Evolutionary conservation across 2,888 invertebrate genomes (phyloP).

Genomic region (Cyclophora punctaria): DNA sequence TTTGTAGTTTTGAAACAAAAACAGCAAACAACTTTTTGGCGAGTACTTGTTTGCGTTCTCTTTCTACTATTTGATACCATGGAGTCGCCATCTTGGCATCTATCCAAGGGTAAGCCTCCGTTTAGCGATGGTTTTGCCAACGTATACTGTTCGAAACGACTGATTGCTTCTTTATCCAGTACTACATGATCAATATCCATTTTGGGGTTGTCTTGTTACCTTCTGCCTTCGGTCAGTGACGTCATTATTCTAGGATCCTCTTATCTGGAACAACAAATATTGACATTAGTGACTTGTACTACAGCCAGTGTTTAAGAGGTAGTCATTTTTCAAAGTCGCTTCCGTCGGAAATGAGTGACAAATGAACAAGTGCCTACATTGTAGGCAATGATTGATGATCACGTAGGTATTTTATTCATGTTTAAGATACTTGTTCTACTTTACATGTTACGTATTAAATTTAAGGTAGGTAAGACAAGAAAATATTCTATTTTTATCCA

Average conservation of each 20-base stretch:
- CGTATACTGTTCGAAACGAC: slow-evolving; percentile 68
- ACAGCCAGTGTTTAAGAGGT: slow-evolving; percentile 33
- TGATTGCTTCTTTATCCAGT: slow-evolving; percentile 70
- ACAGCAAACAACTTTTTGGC: slow-evolving; percentile 71
- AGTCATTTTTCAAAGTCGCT: slow-evolving; percentile 61
- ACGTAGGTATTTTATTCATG: slow-evolving; percentile 28
- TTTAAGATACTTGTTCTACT: slow-evolving; percentile 1
- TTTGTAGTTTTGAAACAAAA: slow-evolving; percentile 74
- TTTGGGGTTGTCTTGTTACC: slow-evolving; percentile 37
- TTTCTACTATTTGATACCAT: slow-evolving; percentile 69
- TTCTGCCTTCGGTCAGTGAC: slow-evolving; percentile 40
- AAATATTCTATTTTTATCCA: too few species aligned
- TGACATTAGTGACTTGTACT: slow-evolving; percentile 20
- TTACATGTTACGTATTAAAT: too few species aligned
- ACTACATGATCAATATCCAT: slow-evolving; percentile 71
- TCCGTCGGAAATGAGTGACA: slow-evolving; percentile 50
- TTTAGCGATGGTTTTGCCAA: slow-evolving; percentile 66
- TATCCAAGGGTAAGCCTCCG: slow-evolving; percentile 70
- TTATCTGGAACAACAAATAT: slow-evolving; percentile 63
- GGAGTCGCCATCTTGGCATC: slow-evolving; percentile 71
- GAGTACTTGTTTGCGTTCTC: slow-evolving; percentile 54
- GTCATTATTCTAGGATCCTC: slow-evolving; percentile 40
- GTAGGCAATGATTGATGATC: slow-evolving; percentile 50
- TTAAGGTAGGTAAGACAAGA: too few species aligned
- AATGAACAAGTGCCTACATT: slow-evolving; percentile 54